A percentile compares a stretch with the other conserved stretches of the same genome.
These are phyloP conservation scores for Myotis daubentonii DNA, from an alignment of 2,797 vertebrate genomes.

Conservation along the genomic window DNA sequence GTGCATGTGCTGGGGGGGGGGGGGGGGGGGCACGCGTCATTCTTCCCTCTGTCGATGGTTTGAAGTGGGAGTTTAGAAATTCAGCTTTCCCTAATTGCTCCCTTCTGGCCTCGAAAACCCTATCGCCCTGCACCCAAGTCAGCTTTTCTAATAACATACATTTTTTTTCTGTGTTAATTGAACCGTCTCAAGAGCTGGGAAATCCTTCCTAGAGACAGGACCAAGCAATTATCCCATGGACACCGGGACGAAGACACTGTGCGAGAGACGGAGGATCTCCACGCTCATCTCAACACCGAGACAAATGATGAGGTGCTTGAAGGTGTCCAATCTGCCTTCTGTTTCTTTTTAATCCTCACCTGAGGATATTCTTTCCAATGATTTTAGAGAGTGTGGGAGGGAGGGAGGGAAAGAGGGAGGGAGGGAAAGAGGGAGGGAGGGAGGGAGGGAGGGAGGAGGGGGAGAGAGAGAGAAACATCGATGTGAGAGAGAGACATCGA, in stretches of 20 bases:
- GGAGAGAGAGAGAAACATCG: no score
- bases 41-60: not conserved
- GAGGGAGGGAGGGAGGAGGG: no score
- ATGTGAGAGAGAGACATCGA: no score
- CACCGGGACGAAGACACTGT: fast-evolving
- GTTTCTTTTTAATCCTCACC: not conserved
- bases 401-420: no score
- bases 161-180: not conserved
- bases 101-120: not conserved
- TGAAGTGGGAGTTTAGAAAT: slow-evolving; percentile 14
- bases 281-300: not conserved
- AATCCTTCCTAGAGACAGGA: not conserved
- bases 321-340: not conserved
- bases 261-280: fast-evolving
- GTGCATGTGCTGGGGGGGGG: not conserved
- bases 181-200: not conserved
- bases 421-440: no score
- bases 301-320: not conserved
- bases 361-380: no score
- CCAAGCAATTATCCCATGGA: not conserved
- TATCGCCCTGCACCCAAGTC: not conserved
- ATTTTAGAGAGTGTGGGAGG: no score
- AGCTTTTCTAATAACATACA: not conserved
- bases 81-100: not conserved
- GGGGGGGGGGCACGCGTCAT: no score